phyloP scores from a whole-genome alignment of 1,140 invertebrate genomes.

The Ostrea denselamellosa region DNA sequence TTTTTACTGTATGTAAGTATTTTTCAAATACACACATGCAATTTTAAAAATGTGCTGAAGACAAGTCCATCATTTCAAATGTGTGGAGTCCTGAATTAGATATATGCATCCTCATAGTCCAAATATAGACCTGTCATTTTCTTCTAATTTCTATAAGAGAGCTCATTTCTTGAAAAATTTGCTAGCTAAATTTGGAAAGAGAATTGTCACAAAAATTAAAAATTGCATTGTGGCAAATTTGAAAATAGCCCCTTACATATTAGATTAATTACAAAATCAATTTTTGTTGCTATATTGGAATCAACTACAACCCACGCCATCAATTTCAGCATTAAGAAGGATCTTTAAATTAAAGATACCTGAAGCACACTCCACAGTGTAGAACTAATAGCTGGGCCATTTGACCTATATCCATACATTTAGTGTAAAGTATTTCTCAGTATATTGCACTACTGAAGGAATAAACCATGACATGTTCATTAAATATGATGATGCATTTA shows the following conservation, averaged over 20 bases:
- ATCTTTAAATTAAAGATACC: background rate
- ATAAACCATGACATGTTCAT: constrained; percentile 31
- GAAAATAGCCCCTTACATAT: background rate
- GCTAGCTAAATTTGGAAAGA: background rate
- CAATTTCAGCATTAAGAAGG: background rate
- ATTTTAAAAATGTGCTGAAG: too few relatives aligned
- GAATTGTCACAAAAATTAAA: constrained; percentile 34
- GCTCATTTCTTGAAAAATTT: background rate
- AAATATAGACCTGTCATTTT: background rate
- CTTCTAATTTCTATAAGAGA: background rate
- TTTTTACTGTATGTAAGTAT: too few relatives aligned
- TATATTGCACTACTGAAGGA: constrained; percentile 25
- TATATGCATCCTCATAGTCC: background rate
- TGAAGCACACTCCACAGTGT: background rate
- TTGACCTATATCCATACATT: background rate
- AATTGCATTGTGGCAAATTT: constrained; percentile 15
- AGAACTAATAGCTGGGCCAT: background rate
- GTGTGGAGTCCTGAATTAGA: background rate
- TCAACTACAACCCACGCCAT: background rate
- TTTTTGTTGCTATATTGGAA: constrained; percentile 17
- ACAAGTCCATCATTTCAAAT: background rate
- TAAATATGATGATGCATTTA: background rate
- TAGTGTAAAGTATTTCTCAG: background rate
- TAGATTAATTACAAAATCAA: constrained; percentile 40
- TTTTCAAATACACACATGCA: too few relatives aligned